Conservation (phyloP, 2,113 vertebrate species). For the Indri indri region DNA sequence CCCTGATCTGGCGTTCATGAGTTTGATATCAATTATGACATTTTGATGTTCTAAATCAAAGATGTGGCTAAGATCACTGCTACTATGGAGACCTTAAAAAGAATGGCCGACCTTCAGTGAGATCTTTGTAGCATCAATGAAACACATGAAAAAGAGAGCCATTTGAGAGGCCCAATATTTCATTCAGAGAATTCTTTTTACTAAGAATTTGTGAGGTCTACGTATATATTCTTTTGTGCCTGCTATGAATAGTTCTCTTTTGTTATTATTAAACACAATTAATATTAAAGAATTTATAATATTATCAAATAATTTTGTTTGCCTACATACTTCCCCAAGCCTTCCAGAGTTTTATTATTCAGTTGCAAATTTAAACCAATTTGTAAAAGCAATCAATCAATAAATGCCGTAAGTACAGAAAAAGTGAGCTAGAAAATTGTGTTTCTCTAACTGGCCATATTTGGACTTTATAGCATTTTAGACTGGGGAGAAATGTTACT, state of each 20-base stretch:
- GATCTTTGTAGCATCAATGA: constrained; percentile 32
- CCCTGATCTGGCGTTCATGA: background rate
- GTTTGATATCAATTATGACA: constrained; percentile 45
- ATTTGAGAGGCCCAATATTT: constrained; percentile 14
- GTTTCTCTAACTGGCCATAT: background rate
- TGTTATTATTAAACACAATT: background rate
- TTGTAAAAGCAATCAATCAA: background rate
- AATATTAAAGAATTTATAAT: background rate
- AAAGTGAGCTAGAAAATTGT: background rate
- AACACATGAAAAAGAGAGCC: constrained; percentile 32
- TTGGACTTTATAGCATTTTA: background rate
- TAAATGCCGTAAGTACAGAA: background rate
- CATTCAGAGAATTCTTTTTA: constrained; percentile 29
- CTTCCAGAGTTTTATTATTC: background rate
- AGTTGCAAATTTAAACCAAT: background rate
- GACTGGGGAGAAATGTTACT: background rate
- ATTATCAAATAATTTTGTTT: background rate
- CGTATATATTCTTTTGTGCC: background rate
- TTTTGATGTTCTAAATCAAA: constrained; percentile 53
- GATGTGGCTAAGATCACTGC: constrained; percentile 29
- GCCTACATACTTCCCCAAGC: background rate
- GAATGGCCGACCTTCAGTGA: background rate
- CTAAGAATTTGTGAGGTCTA: background rate
- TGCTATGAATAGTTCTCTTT: background rate
- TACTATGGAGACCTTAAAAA: constrained; percentile 33